Conservation (phyloP, 92 coral and sea anemone species). For the Anthopleura xanthogrammica region DNA sequence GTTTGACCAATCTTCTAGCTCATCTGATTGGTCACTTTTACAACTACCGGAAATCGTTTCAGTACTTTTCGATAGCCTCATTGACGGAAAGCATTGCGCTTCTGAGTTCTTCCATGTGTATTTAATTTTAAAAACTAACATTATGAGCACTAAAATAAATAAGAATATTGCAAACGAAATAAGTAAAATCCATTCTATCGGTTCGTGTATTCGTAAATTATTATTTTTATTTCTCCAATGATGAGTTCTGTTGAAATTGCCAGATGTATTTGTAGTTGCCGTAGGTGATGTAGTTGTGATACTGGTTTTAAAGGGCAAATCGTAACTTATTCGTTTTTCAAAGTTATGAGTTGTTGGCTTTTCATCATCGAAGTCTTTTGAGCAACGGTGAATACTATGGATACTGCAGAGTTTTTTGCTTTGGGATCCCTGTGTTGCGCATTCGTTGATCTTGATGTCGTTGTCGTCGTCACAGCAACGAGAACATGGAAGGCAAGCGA, state of each 20-base stretch:
- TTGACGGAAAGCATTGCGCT: not conserved
- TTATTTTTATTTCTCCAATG: not conserved
- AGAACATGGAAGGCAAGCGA: slow-evolving; percentile 59
- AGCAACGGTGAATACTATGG: slow-evolving; percentile 1
- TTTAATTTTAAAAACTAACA: not conserved
- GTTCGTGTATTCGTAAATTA: not conserved
- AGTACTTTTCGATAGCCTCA: not conserved
- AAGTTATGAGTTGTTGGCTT: not conserved
- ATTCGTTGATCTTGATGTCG: slow-evolving; percentile 43
- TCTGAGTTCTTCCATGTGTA: not conserved
- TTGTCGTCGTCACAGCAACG: slow-evolving; percentile 61
- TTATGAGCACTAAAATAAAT: not conserved
- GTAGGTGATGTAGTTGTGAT: not conserved
- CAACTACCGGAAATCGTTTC: not conserved
- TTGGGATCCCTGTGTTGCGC: slow-evolving; percentile 53
- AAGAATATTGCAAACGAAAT: not conserved
- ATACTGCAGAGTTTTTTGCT: slow-evolving; percentile 49
- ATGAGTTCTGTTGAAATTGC: not conserved
- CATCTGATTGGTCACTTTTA: slow-evolving; percentile 21
- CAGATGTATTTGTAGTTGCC: not conserved
- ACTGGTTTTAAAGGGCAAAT: not conserved
- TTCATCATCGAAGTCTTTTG: not conserved
- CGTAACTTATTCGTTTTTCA: not conserved
- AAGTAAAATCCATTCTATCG: not conserved
- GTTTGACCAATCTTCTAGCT: slow-evolving; percentile 22